phyloP scores from a whole-genome alignment of 2,888 invertebrate genomes.

The Acronicta psi region DNA sequence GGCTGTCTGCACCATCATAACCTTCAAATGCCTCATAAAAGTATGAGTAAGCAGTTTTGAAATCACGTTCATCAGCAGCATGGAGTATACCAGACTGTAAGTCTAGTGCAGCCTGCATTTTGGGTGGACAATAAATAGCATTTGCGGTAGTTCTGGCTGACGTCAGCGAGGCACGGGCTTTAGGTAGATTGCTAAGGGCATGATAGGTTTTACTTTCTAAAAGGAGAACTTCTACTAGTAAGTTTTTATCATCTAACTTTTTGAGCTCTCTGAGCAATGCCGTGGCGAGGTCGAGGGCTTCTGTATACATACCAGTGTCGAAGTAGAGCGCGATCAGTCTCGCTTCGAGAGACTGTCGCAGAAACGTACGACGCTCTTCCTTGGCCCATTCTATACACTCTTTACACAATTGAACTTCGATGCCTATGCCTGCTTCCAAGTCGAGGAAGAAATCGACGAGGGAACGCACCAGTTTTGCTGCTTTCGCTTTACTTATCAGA shows the following conservation, averaged over 20 bases:
- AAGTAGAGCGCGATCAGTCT: conserved; percentile 98
- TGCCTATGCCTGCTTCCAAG: conserved; percentile 98
- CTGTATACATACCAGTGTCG: conserved; percentile 96
- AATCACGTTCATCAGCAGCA: conserved; percentile 99
- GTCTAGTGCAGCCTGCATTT: conserved; percentile 99
- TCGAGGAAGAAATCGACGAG: conserved; percentile 99
- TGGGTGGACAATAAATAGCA: conserved; percentile 99
- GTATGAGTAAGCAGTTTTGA: conserved; percentile 99
- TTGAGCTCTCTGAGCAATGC: conserved; percentile 98
- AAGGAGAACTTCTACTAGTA: conserved; percentile 99
- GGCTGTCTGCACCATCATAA: conserved; percentile 97
- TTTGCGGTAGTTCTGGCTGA: conserved; percentile 99
- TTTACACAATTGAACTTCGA: conserved; percentile 97
- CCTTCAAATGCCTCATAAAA: conserved; percentile 99
- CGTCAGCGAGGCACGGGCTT: conserved; percentile 98
- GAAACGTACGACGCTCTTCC: conserved; percentile 98
- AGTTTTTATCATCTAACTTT: conserved; percentile 99
- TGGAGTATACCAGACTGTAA: conserved; percentile 99
- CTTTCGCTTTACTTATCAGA: conserved; percentile 99
- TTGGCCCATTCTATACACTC: conserved; percentile 99
- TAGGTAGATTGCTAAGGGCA: conserved; percentile 98
- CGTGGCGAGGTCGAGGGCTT: conserved; percentile 95
- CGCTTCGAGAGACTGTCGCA: conserved; percentile 98
- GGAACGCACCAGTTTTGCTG: conserved; percentile 98
- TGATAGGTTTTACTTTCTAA: conserved; percentile 99